Base-by-base conservation (phyloP, 2,888 invertebrate genomes). In the Acleris laterana region DNA sequence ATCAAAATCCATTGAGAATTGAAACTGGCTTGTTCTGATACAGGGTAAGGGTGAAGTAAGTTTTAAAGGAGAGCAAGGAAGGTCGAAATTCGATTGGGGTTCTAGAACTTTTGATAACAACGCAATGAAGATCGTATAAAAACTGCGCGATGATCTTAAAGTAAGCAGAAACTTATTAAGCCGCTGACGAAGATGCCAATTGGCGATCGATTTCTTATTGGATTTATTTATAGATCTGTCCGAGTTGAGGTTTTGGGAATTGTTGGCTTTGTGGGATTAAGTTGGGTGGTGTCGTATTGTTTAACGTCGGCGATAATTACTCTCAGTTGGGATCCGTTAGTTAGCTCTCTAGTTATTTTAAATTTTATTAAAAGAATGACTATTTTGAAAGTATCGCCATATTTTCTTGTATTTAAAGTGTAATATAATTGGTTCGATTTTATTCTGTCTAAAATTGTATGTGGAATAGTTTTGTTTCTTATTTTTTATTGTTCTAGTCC, bases 141-240 rank as follows among this genome's bases (percentile, higher is more conserved):
- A 86, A 87, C 75, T 76, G 71, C 75, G 83, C 80, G 85, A 86
- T 88, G 88, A 88, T 84, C 84, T 79, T 83, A 81, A 85, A 87
- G 87, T 86, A 86, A 88, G 82, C 81, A 85, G 88, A 86, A 84
- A 85, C 85, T 87, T 87, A 89, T 85, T 88, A 89, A 88, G 81
- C 80, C 77, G 73, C 80, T 87, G 87, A 86, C 85, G 84, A 86
- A 86, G 83, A 88, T 87, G 83, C 86, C 88, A 81, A 83, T 85
- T 83, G 85, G 77, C 75, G 77, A 77, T 78, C 75, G 80, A 79
- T 78, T 81, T 84, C 79, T 83, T 84, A 80, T 79, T 73, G 63
- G 68, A 74, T 77, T 74, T 78, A 75, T 75, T 77, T 71, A 71
- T 69, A 72, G 72, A 72, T 74, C 71, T 52, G 19, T 46, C 51